Conservation (phyloP, 1,140 invertebrate species). For the Nasonia vitripennis region DNA sequence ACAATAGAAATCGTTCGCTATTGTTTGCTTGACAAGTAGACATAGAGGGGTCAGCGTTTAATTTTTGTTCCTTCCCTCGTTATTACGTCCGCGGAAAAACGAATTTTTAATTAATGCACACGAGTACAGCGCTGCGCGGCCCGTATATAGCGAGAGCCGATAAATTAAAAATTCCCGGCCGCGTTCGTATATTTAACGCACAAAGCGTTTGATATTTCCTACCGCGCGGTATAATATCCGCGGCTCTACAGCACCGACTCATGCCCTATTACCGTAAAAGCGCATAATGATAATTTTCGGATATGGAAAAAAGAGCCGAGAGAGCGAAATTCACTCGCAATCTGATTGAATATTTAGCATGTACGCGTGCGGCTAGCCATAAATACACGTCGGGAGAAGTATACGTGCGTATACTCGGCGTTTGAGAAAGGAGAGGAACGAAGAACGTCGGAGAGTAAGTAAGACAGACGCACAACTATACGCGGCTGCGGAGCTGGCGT, state of each 20-base stretch:
- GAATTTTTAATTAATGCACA: background rate
- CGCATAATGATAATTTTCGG: too few species aligned
- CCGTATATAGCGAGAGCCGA: background rate
- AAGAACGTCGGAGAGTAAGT: background rate
- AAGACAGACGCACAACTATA: background rate
- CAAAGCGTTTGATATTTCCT: background rate
- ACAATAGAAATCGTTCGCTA: too few species aligned
- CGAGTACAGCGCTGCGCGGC: background rate
- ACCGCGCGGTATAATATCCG: too few species aligned
- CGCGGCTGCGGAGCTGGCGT: background rate
- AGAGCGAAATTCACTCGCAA: background rate
- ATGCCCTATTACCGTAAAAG: too few species aligned
- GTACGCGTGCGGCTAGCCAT: background rate
- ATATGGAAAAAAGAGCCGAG: background rate
- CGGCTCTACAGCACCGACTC: too few species aligned
- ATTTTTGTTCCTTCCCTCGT: background rate
- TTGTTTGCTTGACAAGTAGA: too few species aligned
- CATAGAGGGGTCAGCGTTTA: background rate
- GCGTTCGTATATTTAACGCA: background rate
- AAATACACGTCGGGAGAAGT: background rate
- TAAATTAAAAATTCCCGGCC: background rate
- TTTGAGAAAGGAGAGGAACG: constrained; percentile 42
- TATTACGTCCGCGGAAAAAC: background rate
- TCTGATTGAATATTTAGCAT: background rate
- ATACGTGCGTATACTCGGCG: background rate